Conservation (phyloP, 2,113 vertebrate genomes). For the Dermatemys mawii region DNA sequence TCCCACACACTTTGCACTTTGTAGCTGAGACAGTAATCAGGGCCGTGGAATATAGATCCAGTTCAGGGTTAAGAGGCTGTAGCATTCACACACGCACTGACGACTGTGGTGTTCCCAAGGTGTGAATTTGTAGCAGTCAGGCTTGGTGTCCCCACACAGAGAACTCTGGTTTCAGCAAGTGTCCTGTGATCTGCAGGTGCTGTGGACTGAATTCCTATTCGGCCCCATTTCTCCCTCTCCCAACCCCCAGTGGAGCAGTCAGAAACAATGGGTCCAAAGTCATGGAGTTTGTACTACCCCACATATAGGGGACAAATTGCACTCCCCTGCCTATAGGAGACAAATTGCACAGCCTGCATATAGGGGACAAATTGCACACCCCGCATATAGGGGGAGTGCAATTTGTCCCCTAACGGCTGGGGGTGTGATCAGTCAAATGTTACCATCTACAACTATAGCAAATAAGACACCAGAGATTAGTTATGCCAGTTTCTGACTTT, state of each 20-base stretch:
- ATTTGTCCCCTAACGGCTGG: too few relatives aligned
- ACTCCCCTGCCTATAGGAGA: too few relatives aligned
- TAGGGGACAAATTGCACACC: too few relatives aligned
- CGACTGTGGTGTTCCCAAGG: rapidly evolving
- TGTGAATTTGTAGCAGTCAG: background rate
- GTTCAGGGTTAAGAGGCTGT: background rate
- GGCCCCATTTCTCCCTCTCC: background rate
- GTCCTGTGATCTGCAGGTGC: background rate
- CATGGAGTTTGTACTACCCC: background rate
- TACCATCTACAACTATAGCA: background rate
- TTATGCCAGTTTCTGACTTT: background rate
- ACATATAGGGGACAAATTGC: background rate
- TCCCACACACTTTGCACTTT: background rate
- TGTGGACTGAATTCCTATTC: background rate
- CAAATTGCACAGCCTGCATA: too few relatives aligned
- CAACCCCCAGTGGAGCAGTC: rapidly evolving
- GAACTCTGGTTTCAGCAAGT: background rate
- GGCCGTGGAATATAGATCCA: background rate
- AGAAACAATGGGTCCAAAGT: conserved; percentile 7
- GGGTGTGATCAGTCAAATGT: too few relatives aligned
- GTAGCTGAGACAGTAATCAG: background rate
- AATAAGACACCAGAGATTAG: background rate
- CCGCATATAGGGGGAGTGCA: too few relatives aligned
- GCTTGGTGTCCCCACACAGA: background rate
- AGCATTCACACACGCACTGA: rapidly evolving